phyloP scores from a whole-genome alignment of 2,888 invertebrate genomes.

The Mimumesa dahlbomi region DNA sequence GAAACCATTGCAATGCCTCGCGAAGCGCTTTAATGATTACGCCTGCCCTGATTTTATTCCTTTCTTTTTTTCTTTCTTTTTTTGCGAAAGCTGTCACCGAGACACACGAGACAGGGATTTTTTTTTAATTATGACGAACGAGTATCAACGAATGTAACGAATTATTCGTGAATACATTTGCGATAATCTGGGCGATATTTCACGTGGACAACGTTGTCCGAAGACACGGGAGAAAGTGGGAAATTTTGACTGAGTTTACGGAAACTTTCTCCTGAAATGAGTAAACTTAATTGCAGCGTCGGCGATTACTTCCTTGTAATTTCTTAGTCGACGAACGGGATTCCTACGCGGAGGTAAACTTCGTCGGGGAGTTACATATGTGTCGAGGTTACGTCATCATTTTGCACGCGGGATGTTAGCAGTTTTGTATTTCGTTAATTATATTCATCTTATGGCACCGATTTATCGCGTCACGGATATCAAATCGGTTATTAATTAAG shows the following conservation, averaged over 20 bases:
- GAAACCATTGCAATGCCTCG: conserved; percentile 6
- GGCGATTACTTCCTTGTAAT: conserved; percentile 47
- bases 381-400: background rate
- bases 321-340: conserved; percentile 12
- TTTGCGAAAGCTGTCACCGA: too few relatives aligned
- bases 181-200: conserved; percentile 8
- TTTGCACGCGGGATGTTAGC: background rate
- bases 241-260: conserved; percentile 39
- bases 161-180: background rate
- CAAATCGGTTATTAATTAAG: too few relatives aligned
- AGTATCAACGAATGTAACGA: background rate
- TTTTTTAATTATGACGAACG: background rate
- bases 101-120: too few relatives aligned
- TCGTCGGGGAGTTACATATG: background rate
- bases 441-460: too few relatives aligned
- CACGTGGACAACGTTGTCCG: conserved; percentile 1
- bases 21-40: background rate
- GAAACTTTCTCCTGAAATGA: conserved; percentile 32
- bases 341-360: background rate
- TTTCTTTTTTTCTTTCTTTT: too few relatives aligned
- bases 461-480: too few relatives aligned
- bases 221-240: conserved; percentile 44
- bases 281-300: conserved; percentile 19
- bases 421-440: too few relatives aligned
- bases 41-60: too few relatives aligned